These are phyloP conservation scores for Scaptomyza montana DNA, from an alignment of 1,140 invertebrate species.

Conservation along the genomic window DNA sequence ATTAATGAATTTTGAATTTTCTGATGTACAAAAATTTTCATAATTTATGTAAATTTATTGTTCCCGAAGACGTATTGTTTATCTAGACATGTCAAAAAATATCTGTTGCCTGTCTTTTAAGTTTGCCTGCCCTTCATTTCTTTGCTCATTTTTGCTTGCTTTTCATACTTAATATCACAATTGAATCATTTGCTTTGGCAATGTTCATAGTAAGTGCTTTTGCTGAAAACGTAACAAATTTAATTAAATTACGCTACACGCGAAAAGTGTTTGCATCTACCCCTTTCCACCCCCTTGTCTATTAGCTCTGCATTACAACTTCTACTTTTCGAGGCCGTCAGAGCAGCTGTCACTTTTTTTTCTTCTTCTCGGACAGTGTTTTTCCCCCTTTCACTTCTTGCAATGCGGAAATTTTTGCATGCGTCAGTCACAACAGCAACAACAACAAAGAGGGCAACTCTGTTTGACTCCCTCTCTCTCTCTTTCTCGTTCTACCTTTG, in stretches of 20 bases:
- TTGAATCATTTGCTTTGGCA: conserved; percentile 61
- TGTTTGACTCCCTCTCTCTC: conserved; percentile 35
- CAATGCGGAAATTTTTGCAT: conserved; percentile 70
- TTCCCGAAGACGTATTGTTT: too few relatives aligned
- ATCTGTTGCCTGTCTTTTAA: conserved; percentile 12
- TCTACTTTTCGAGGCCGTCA: conserved; percentile 18
- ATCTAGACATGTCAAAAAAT: background rate
- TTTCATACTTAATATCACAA: conserved; percentile 46
- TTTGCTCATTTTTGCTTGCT: background rate
- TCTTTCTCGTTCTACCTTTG: background rate
- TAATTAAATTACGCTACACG: conserved; percentile 70
- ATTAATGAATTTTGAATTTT: too few relatives aligned
- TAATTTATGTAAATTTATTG: too few relatives aligned
- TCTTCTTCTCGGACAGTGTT: background rate
- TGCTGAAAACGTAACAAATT: conserved; percentile 69
- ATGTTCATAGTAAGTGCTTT: conserved; percentile 57
- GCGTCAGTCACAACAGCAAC: conserved; percentile 59
- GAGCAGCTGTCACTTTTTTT: conserved; percentile 66
- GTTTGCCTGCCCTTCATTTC: background rate
- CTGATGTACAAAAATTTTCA: too few relatives aligned
- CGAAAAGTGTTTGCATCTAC: conserved; percentile 59
- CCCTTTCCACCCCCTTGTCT: background rate
- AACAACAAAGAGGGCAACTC: conserved; percentile 53
- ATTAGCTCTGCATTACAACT: background rate
- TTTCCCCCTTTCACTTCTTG: conserved; percentile 16